phyloP scores from a whole-genome alignment of 2,888 invertebrate species.

The Nipponacmea schrenckii region DNA sequence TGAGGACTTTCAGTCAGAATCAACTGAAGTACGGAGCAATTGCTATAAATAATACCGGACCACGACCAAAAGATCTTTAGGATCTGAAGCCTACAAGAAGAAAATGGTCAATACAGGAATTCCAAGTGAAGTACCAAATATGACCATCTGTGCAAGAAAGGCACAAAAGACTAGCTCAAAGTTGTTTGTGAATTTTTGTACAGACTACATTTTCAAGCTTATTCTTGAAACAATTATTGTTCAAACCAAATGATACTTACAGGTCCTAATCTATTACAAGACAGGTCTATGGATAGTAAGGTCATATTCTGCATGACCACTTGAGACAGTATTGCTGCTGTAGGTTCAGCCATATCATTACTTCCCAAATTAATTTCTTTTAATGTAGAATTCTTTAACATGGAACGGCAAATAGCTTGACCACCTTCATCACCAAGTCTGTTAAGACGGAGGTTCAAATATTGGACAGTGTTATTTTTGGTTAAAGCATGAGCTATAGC shows the following conservation, averaged over 20 bases:
- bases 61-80: no score
- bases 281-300: constrained; percentile 61
- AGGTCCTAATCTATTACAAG: constrained; percentile 66
- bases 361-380: constrained; percentile 63
- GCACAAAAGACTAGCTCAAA: no score
- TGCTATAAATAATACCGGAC: no score
- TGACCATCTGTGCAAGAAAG: no score
- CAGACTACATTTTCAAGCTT: no score
- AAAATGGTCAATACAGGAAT: no score
- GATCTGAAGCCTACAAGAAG: no score
- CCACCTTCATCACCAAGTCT: constrained; percentile 68
- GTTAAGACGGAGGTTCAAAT: constrained; percentile 63
- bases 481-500: constrained; percentile 68
- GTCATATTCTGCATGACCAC: constrained; percentile 63
- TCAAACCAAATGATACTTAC: constrained; percentile 47
- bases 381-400: constrained; percentile 64
- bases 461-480: constrained; percentile 62
- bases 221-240: no score
- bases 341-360: constrained; percentile 67
- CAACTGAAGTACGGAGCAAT: not conserved
- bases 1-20: not conserved
- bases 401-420: constrained; percentile 64
- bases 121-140: no score
- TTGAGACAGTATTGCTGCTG: constrained; percentile 63
- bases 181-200: no score